phyloP scores from a whole-genome alignment of 1,140 invertebrate species.

The Zaprionus taronus region DNA sequence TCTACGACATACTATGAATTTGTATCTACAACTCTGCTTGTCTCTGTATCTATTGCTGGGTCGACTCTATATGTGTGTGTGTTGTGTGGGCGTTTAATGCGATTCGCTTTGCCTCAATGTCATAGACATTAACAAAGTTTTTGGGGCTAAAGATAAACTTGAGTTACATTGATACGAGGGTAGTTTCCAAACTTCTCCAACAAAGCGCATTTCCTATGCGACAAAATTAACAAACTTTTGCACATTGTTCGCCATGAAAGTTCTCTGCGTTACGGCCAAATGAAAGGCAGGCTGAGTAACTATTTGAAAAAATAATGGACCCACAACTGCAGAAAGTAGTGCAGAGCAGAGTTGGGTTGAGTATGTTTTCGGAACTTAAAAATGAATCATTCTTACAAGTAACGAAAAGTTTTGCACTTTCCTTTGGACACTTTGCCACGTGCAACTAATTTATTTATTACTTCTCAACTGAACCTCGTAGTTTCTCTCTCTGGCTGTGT shows the following conservation, averaged over 20 bases:
- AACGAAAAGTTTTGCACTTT: neutral
- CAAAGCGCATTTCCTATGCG: slow-evolving; percentile 5
- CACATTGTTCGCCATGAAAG: slow-evolving; percentile 4
- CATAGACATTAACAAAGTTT: slow-evolving; percentile 58
- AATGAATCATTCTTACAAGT: neutral
- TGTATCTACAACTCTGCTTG: slow-evolving; percentile 28
- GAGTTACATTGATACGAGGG: slow-evolving; percentile 42
- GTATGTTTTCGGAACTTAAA: neutral
- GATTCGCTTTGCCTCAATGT: slow-evolving; percentile 47
- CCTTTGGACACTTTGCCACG: neutral
- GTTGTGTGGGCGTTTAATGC: slow-evolving; percentile 52
- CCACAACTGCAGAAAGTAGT: neutral
- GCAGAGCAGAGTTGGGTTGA: neutral
- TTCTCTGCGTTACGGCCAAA: neutral
- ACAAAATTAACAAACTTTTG: slow-evolving; percentile 8
- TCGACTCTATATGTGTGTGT: neutral
- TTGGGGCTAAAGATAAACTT: slow-evolving; percentile 50
- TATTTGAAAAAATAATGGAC: slow-evolving; percentile 3
- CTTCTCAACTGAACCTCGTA: slow-evolving; percentile 21
- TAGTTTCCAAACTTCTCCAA: slow-evolving; percentile 5
- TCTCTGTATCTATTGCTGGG: slow-evolving; percentile 17
- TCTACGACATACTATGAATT: slow-evolving; percentile 26
- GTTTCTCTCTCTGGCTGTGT: neutral
- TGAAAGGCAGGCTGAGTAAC: neutral
- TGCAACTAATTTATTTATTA: neutral